phyloP scores from a whole-genome alignment of 2,797 vertebrate genomes.

The Cuculus canorus region DNA sequence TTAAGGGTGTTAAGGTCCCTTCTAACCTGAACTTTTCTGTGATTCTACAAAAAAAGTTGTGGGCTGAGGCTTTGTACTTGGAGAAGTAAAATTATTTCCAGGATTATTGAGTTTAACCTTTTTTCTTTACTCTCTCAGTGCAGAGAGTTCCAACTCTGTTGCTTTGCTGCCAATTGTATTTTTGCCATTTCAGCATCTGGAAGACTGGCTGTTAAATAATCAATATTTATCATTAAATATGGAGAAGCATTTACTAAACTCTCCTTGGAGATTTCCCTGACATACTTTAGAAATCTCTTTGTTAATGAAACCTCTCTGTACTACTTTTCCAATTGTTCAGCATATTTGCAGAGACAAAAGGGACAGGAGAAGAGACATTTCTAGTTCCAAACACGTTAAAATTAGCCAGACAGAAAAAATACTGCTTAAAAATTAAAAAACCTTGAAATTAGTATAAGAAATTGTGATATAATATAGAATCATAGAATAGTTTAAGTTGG shows the following conservation, averaged over 20 bases:
- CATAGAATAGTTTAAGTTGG: no score
- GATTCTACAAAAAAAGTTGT: background rate
- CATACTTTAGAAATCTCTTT: background rate
- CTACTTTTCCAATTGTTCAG: background rate
- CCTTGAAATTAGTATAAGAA: background rate
- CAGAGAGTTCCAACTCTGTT: background rate
- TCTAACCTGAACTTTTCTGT: no score
- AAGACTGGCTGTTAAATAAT: conserved; percentile 40
- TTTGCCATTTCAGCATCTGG: conserved; percentile 49
- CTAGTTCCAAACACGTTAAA: background rate
- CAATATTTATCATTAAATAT: conserved; percentile 53
- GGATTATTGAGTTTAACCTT: background rate
- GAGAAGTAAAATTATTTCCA: background rate
- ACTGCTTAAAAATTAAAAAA: background rate
- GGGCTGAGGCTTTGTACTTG: background rate
- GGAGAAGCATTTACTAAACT: conserved; percentile 15
- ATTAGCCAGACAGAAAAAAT: background rate
- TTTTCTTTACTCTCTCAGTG: background rate
- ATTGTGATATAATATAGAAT: no score
- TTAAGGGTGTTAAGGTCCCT: no score
- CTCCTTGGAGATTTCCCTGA: background rate
- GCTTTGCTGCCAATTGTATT: background rate
- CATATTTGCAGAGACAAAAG: background rate
- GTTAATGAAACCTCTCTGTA: background rate
- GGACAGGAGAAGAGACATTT: background rate